Conservation (phyloP, 2,888 invertebrate species). For the Scaptomyza cyrtandrae region DNA sequence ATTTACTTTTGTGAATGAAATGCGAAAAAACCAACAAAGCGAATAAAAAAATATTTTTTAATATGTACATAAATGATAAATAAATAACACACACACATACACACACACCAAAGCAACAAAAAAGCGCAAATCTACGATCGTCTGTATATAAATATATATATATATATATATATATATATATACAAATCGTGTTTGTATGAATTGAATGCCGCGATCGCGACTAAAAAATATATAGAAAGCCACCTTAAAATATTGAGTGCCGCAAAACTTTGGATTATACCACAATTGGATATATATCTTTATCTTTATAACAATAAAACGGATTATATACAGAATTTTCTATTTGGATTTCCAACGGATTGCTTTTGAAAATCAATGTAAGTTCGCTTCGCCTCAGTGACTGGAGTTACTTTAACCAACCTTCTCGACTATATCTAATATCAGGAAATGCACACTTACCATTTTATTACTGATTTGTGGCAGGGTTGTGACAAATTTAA, state of each 20-base stretch:
- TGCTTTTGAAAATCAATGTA: conserved; percentile 84
- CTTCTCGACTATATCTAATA: conserved; percentile 43
- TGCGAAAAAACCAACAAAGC: conserved; percentile 79
- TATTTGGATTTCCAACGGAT: conserved; percentile 67
- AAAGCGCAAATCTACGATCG: conserved; percentile 43
- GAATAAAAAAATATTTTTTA: conserved; percentile 73
- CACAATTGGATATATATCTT: conserved; percentile 52
- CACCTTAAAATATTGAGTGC: conserved; percentile 19
- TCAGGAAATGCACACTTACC: conserved; percentile 67
- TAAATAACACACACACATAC: conserved; percentile 49
- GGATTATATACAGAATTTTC: conserved; percentile 16
- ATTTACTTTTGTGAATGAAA: conserved; percentile 81
- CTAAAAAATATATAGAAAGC: conserved; percentile 36
- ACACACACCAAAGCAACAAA: conserved; percentile 32
- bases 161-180: too few relatives aligned
- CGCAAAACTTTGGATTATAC: conserved; percentile 62
- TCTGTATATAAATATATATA: conserved; percentile 39
- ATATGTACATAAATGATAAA: conserved; percentile 78
- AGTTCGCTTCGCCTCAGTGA: conserved; percentile 50
- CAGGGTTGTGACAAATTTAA: conserved; percentile 60
- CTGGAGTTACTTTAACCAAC: conserved; percentile 17
- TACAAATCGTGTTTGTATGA: conserved; percentile 7
- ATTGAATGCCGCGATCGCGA: conserved; percentile 56
- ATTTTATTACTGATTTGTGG: conserved; percentile 57
- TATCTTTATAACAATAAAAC: conserved; percentile 7